Base-by-base conservation (phyloP, 2,888 invertebrate genomes). In the Hofmannophila pseudospretella region DNA sequence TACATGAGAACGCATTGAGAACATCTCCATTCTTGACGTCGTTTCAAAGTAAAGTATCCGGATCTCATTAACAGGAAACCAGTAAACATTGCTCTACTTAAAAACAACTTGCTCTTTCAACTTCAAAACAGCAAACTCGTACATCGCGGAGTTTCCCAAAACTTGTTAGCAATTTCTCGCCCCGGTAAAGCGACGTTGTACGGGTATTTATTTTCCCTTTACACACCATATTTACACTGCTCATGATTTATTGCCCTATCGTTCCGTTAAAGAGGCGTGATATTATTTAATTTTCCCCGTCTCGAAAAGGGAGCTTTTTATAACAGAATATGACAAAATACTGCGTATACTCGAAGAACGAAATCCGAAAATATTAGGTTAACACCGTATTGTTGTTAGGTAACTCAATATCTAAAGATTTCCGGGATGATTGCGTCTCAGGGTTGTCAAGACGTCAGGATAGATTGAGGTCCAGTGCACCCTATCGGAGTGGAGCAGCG, bases 211-310 rank as follows among this genome's bases (percentile, higher is more conserved):
- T 30, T 27, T 27, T 7, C 27, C 12, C 7, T 20, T 10, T 30
- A 12, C 30, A 16, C 26, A 29, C 31, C 31, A 34, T 38, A 34
- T 38, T 38, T 38, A 38, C 34, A 31, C 11, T 11, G 10, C 23
- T 26, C 34, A 4, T 39, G 35, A 39, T 39, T 39, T 39, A 39
- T 39, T 35, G 32, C 39, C 27, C 32, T 33, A 38, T 38, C 14
- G 38, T 25, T 27, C 39, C 32, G 29, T 19, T 30, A 10, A 32
- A 27, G 23, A 20, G 25, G 30, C 27, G 25, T 3, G 34, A 28
- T 35, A 35, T 35, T 39, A 39, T 39, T 39, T 35, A 39, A 39
- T 39, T 39, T 38, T 39, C 35, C 35, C 22, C 22, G 32, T 32
- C 11, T 22, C 22, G 12, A 22, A 12, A 32, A 22, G 14, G 29